Evolutionary conservation across 2,113 vertebrate species (phyloP).

Genomic region (Eublepharis macularius): DNA sequence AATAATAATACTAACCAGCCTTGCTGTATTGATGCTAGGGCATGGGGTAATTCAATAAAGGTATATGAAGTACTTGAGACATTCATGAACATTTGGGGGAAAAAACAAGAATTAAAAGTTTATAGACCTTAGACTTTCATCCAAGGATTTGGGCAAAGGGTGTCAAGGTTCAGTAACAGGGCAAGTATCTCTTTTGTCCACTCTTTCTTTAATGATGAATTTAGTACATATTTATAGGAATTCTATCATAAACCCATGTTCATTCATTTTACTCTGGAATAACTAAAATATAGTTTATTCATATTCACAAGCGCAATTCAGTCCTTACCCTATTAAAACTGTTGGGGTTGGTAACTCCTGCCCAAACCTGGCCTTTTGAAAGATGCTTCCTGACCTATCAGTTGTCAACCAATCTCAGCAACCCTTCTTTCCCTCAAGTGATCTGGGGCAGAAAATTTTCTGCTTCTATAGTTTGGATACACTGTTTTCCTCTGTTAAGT

Average conservation of each 20-base stretch:
- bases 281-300: not conserved
- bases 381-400: not conserved
- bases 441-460: too few relatives aligned
- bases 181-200: not conserved
- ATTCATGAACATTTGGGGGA: not conserved
- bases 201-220: too few relatives aligned
- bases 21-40: not conserved
- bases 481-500: too few relatives aligned
- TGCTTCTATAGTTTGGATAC: too few relatives aligned
- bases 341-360: not conserved
- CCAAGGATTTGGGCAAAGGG: not conserved
- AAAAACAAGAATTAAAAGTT: not conserved
- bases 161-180: not conserved
- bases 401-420: not conserved
- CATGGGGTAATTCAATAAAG: not conserved
- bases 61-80: not conserved
- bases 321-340: not conserved
- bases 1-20: not conserved
- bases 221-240: not conserved
- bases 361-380: not conserved
- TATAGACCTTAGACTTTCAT: too few relatives aligned
- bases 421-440: too few relatives aligned
- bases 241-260: not conserved
- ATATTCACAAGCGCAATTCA: not conserved
- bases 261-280: not conserved